Base-by-base conservation (phyloP, 1,140 invertebrate genomes). In the Drosophila lacertosa region DNA sequence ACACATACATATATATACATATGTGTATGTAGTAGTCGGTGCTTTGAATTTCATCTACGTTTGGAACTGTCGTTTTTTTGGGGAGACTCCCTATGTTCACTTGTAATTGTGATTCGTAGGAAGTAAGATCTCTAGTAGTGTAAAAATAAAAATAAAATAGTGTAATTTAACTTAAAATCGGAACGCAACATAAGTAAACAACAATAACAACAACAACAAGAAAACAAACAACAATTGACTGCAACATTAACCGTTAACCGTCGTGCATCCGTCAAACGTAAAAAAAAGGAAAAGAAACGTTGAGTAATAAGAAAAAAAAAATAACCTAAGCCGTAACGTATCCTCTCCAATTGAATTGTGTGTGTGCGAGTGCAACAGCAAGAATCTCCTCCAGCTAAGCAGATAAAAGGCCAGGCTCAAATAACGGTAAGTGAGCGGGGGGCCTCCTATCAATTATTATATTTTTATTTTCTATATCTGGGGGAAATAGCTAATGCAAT, bases 91-190 rank as follows among this genome's bases (percentile, higher is more conserved):
- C 50, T 16, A 74, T 58, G 74, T 64, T 88, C 81, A 86, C 78
- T 84, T 86, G 69, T 88, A 86, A 77, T 88, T 86, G 82, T 86
- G 81, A 86, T 86, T 86, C 65, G 69, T 86, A 86, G 81, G 73
- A 70, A 86, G 77, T 86, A 86, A 86, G 81, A 77, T 88, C 82
- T 86, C 77, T 86, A 88, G 73, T 86, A 70, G 82, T 66, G 66
- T 77, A 81, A 80, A 77, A 69, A 62, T 77, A 74, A 60, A 74
- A 69, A 55, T 76, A 79, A 81, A 77, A 77, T 74, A 78, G 57
- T 74, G 67, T 77, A 82, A 74, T 74, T 69, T 50, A 66, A 63
- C 45, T 63, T 45, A 44, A 84, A 84, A 76, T 86, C 82, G 81
- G 77, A 81, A 88, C 82, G 72, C 77, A 70, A 67, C 75, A 83